phyloP scores from a whole-genome alignment of 2,113 vertebrate species.

The Halcyon malimbica region DNA sequence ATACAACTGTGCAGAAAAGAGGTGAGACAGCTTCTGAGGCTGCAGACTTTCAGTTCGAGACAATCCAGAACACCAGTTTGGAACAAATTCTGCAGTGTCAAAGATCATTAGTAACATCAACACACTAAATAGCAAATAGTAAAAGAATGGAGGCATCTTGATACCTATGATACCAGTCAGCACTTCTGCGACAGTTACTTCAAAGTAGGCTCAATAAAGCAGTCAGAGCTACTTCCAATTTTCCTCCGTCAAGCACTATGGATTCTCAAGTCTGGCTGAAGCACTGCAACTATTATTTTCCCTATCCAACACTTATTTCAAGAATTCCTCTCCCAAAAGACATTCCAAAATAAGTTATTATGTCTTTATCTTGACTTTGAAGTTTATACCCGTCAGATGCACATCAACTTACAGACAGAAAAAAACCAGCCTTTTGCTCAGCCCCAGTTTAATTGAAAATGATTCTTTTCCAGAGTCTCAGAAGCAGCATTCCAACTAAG shows the following conservation, averaged over 20 bases:
- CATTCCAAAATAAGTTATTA: background rate
- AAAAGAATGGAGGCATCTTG: background rate
- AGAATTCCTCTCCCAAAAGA: background rate
- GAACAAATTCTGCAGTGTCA: background rate
- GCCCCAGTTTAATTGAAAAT: background rate
- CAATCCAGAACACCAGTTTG: background rate
- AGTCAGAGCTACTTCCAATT: background rate
- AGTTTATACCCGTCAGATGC: background rate
- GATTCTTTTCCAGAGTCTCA: background rate
- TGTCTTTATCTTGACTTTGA: conserved; percentile 15
- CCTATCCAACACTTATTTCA: background rate
- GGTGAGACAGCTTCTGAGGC: background rate
- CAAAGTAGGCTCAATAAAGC: background rate
- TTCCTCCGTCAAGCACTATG: background rate
- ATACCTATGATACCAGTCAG: background rate
- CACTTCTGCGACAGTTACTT: background rate
- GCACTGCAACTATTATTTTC: background rate
- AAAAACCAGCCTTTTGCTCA: background rate
- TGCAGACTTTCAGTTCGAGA: background rate
- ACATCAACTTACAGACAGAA: background rate
- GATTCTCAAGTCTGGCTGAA: background rate
- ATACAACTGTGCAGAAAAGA: accelerated
- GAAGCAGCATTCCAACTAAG: background rate
- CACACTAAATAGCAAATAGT: background rate
- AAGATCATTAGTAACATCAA: background rate